A percentile compares a stretch with the other conserved stretches of the same genome.
phyloP scores from a whole-genome alignment of 2,113 vertebrate species.

The Cnemophilus loriae region DNA sequence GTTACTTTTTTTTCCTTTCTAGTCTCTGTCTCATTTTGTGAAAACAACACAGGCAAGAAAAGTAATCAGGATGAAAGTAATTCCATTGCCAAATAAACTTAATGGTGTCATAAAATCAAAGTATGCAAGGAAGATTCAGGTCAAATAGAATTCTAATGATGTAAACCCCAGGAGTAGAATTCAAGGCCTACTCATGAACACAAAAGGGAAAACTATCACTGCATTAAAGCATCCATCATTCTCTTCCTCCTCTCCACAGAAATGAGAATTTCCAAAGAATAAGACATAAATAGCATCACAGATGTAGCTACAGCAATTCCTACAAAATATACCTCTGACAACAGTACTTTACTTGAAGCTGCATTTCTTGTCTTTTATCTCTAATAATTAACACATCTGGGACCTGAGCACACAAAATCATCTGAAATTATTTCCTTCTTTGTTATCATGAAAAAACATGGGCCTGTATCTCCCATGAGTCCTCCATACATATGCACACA shows the following conservation, averaged over 20 bases:
- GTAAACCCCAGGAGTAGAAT: neutral
- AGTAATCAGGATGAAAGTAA: slow-evolving; percentile 3
- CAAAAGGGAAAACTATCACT: neutral
- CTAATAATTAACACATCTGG: neutral
- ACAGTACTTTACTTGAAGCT: neutral
- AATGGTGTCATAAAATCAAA: neutral
- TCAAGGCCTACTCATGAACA: neutral
- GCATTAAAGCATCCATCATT: neutral
- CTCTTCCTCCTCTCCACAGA: neutral
- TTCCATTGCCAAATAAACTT: neutral
- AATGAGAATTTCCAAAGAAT: neutral
- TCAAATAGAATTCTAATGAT: neutral
- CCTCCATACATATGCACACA: neutral
- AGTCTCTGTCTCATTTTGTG: neutral
- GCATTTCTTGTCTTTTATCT: neutral
- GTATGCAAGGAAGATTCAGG: neutral
- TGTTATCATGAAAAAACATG: neutral
- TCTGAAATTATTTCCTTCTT: neutral
- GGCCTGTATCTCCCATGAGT: fast-evolving
- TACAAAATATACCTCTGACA: neutral
- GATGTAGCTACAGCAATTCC: neutral
- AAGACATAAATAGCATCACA: neutral
- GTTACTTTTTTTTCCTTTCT: neutral
- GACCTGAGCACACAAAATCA: neutral
- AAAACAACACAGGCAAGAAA: neutral